Evolutionary conservation across 2,888 invertebrate genomes (phyloP), one percentile per base, ranked within the genome.

Genomic region (Leptura quadrifasciata): DNA sequence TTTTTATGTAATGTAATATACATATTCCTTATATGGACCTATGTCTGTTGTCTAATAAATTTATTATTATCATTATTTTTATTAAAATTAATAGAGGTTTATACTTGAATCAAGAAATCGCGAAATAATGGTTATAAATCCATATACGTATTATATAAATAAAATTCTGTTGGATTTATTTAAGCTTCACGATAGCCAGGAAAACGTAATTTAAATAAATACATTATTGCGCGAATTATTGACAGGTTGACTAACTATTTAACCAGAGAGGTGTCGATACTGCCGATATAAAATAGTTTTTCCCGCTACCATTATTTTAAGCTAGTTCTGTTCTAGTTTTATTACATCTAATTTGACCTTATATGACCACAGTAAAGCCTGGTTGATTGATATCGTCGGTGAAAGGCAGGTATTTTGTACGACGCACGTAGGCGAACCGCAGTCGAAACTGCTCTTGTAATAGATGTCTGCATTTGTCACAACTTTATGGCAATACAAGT

Each of bases 371-470:
- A 77, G 76, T 64, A 75, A 75, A 78, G 73, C 64, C 72, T 27
- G 54, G 69, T 73, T 78, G 79, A 79, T 76, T 78, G 77, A 79
- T 79, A 74, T 75, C 67, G 61, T 70, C 67, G 65, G 78, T 74
- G 78, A 78, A 78, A 79, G 78, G 75, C 57, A 24, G 67, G 27
- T 79, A 78, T 79, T 79, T 77, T 77, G 74, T 79, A 58, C 55
- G 27, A 47, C 12, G n/a, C 1, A 20, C 74, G 79, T 79, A 73
- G 79, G 77, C 74, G 77, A 69, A 52, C 69, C 47, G 47, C 68
- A 58, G 24, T 74, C 60, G 17, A 73, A 67, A 55, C 65, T 12
- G 63, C 72, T 75, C 65, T 68, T 39, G 61, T 78, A 79, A 82
- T 80, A 80, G 77, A 80, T 77, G 79, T 31, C 31, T 68, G 57